Base-by-base conservation (phyloP, 2,797 vertebrate species). In the Acanthurus leucopareius region DNA sequence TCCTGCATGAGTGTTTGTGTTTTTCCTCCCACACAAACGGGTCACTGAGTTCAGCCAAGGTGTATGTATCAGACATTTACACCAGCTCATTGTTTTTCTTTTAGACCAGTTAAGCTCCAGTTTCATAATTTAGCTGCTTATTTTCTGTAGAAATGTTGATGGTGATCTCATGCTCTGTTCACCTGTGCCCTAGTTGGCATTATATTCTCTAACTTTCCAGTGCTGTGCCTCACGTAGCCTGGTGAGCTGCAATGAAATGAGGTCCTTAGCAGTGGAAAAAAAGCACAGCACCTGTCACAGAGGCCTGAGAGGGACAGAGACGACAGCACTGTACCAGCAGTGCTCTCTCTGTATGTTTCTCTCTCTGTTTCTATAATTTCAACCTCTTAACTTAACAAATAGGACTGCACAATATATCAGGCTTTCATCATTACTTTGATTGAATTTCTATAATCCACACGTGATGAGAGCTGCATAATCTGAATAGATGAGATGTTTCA, bases 131-230 rank as follows among this genome's bases (percentile, higher is more conserved):
- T 42, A 79, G 25, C 47, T 70, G 11, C 7, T 79, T 15, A 64
- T 73, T 73, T 48, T 40, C 32, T 75, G 49, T 20, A 80, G 74
- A 86, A 82, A 83, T 80, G 66, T 85, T 74, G 20, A 73, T 19
- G 3, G 44, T 87, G 69, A 85, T 86, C 77, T 79, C 64, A 80
- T 84, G 71, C 70, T 88, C 65, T 38, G 40, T 85, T 92, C 72
- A 87, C 89, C 88, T 87, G 83, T 90, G 86, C 49, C 73, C 88
- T 67, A 92, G 14, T 87, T 92, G 87, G 86, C 88, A 79, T 69
- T 76, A 67, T 69, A 10, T 81, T 80, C 56, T 73, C 47, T 59
- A 87, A 61, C 82, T 78, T 82, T 75, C 51, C 79, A 69, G 32
- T 75, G 73, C 72, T 52, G 65, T 57, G 70, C 60, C 77, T 84